Evolutionary conservation across 2,888 invertebrate genomes (phyloP).

Genomic region (Lamellibrachia columna): DNA sequence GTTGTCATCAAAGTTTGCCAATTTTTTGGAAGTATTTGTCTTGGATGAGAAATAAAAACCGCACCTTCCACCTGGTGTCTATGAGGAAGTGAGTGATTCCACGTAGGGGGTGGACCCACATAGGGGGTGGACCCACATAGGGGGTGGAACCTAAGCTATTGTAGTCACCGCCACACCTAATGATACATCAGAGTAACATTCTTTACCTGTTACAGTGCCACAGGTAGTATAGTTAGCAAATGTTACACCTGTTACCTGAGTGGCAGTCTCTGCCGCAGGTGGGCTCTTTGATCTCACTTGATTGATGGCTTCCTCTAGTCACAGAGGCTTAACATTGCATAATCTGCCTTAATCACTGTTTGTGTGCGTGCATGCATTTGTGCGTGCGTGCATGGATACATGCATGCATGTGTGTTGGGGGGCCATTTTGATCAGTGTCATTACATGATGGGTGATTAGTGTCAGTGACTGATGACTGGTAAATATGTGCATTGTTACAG

Average conservation of each 20-base stretch:
- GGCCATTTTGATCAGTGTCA: background rate
- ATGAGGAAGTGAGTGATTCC: background rate
- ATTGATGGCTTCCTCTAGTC: too few relatives aligned
- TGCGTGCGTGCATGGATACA: background rate
- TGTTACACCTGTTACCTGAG: background rate
- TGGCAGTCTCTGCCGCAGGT: background rate
- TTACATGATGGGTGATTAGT: background rate
- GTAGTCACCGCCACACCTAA: background rate
- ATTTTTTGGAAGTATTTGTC: background rate
- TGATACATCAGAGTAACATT: background rate
- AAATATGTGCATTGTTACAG: background rate
- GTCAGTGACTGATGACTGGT: constrained; percentile 2
- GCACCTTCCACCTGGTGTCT: background rate
- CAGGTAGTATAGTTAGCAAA: background rate
- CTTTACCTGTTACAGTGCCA: background rate
- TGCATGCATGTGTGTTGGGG: background rate
- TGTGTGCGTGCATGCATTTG: background rate
- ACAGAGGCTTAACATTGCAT: too few relatives aligned
- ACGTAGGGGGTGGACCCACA: too few relatives aligned
- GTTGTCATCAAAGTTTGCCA: background rate
- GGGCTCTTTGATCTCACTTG: too few relatives aligned
- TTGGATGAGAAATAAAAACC: background rate
- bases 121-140: too few relatives aligned
- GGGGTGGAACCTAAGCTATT: background rate
- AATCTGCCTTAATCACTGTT: too few relatives aligned